These are phyloP conservation scores for Brenthis hecate DNA, from an alignment of 2,888 invertebrate genomes.

Conservation along the genomic window DNA sequence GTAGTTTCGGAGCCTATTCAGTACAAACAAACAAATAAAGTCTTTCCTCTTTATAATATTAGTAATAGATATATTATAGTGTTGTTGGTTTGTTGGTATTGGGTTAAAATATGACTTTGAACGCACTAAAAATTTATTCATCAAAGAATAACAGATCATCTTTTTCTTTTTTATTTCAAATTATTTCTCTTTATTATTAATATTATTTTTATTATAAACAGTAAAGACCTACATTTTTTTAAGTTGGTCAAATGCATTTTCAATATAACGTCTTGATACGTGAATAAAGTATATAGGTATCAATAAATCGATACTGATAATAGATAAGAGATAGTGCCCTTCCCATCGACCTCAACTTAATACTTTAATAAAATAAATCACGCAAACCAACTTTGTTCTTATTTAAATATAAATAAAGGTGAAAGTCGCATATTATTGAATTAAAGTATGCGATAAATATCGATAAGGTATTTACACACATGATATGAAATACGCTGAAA, in stretches of 20 bases:
- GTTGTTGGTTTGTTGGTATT: no score
- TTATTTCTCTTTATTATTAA: no score
- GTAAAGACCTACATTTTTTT: neutral
- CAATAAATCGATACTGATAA: slow-evolving; percentile 37
- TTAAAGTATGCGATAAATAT: slow-evolving; percentile 9
- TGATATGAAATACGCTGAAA: slow-evolving; percentile 29
- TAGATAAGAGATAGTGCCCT: slow-evolving; percentile 39
- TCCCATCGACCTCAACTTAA: slow-evolving; percentile 28
- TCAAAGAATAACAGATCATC: no score
- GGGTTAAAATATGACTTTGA: no score
- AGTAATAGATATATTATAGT: no score
- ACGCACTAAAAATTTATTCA: no score
- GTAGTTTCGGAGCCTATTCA: no score
- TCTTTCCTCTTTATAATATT: no score
- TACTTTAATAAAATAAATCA: slow-evolving; percentile 21
- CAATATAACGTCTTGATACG: slow-evolving; percentile 12
- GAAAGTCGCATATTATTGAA: slow-evolving; percentile 20
- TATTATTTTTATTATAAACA: neutral
- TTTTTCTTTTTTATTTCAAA: no score
- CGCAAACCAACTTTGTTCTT: slow-evolving; percentile 21
- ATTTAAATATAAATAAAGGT: neutral
- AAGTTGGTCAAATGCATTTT: slow-evolving; percentile 23
- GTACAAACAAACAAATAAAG: no score
- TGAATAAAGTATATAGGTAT: slow-evolving; percentile 27
- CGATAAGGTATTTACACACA: slow-evolving; percentile 31